A percentile compares a stretch with the other conserved stretches of the same genome.
These are phyloP conservation scores for Heliconius erato DNA, from an alignment of 2,888 invertebrate genomes.

Conservation along the genomic window DNA sequence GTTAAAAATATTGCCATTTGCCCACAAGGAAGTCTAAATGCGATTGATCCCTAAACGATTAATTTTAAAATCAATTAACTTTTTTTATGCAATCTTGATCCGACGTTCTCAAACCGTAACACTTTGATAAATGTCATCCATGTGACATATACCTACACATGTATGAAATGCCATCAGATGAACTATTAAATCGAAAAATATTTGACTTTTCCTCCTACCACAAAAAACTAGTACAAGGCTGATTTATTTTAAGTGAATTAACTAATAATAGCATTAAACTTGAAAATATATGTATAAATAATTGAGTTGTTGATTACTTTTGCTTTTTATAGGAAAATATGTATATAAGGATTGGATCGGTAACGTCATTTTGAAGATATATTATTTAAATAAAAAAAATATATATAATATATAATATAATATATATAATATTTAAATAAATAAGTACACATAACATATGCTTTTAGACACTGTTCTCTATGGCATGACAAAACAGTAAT, in stretches of 20 bases:
- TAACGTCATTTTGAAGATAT: not conserved
- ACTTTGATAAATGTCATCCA: conserved; percentile 34
- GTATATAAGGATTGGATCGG: not conserved
- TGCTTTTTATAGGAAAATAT: not conserved
- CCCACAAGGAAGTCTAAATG: not conserved
- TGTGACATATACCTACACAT: conserved; percentile 34
- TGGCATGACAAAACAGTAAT: no score
- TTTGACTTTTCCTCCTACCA: conserved; percentile 41
- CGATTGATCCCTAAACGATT: not conserved
- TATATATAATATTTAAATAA: no score
- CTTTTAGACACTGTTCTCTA: no score
- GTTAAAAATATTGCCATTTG: not conserved
- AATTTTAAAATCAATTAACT: not conserved
- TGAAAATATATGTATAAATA: not conserved
- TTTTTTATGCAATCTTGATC: not conserved
- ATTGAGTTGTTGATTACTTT: not conserved
- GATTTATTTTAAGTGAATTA: conserved; percentile 1
- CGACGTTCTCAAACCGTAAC: not conserved
- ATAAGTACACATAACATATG: no score
- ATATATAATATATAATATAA: no score
- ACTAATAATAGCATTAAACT: not conserved
- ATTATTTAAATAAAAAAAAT: not conserved
- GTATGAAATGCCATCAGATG: conserved; percentile 40
- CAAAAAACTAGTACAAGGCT: conserved; percentile 48
- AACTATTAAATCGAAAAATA: conserved; percentile 36